Conservation (phyloP, 2,888 invertebrate genomes). For the Euproctis similis region DNA sequence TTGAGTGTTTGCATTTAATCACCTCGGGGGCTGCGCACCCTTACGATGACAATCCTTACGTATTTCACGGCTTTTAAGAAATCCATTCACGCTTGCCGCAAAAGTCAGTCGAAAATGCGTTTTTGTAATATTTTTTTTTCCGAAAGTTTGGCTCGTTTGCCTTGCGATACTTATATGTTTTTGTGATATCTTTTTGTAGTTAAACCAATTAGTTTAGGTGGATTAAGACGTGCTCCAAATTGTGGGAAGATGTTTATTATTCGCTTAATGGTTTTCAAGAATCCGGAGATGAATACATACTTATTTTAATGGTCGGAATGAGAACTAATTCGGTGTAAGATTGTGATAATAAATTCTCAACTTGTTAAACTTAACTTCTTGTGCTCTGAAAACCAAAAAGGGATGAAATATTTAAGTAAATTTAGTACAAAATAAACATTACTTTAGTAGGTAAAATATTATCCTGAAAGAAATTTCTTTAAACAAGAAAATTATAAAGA, state of each 20-base stretch:
- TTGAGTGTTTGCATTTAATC: slow-evolving; percentile 45
- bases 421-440: too few species aligned
- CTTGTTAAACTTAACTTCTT: too few species aligned
- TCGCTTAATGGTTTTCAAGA: slow-evolving; percentile 14
- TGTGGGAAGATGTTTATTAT: slow-evolving; percentile 12
- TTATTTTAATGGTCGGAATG: too few species aligned
- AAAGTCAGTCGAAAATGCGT: slow-evolving; percentile 9
- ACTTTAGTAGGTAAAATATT: too few species aligned
- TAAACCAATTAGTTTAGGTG: slow-evolving; percentile 25
- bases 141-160: background rate
- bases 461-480: too few species aligned
- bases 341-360: too few species aligned
- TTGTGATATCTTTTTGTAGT: slow-evolving; percentile 7
- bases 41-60: slow-evolving; percentile 24
- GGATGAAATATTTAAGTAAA: too few species aligned
- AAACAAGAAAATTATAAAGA: too few species aligned
- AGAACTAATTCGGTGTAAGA: too few species aligned
- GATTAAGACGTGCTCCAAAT: slow-evolving; percentile 17
- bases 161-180: slow-evolving; percentile 2
- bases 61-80: slow-evolving; percentile 41
- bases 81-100: slow-evolving; percentile 19
- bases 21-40: slow-evolving; percentile 24
- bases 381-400: too few species aligned
- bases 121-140: slow-evolving; percentile 3
- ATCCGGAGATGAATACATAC: too few species aligned